Conservation (phyloP, 2,797 vertebrate species). For the Catostomus latipinnis region DNA sequence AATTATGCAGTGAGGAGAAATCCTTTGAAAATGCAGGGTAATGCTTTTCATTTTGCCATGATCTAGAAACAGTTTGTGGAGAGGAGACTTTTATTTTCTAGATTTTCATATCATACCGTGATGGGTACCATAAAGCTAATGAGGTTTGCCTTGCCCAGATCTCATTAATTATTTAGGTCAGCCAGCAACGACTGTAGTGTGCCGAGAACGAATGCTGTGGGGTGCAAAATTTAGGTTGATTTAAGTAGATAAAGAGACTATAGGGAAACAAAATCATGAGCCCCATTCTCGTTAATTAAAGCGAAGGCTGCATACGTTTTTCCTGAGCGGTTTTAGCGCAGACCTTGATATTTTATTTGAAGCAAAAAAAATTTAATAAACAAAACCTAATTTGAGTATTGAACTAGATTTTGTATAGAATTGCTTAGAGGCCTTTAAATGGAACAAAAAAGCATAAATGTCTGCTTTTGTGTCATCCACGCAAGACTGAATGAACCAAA, state of each 20-base stretch:
- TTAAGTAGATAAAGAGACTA: conserved; percentile 50
- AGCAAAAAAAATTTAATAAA: not conserved
- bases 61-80: not conserved
- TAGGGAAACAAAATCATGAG: conserved; percentile 44
- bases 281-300: conserved; percentile 48
- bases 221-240: conserved; percentile 62
- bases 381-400: not conserved
- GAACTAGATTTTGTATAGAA: not conserved
- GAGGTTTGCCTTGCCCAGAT: conserved; percentile 53
- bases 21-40: not conserved
- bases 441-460: not conserved
- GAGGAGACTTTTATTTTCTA: conserved; percentile 11
- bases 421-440: not conserved
- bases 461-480: not conserved
- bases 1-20: not conserved
- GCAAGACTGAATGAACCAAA: conserved; percentile 4
- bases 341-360: conserved; percentile 9
- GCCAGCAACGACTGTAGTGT: conserved; percentile 46
- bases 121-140: conserved; percentile 49
- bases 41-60: not conserved
- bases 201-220: conserved; percentile 50
- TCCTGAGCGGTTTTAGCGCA: conserved; percentile 1
- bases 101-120: conserved; percentile 31
- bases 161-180: conserved; percentile 62
- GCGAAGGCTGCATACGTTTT: conserved; percentile 36